Percentiles rank a stretch among this genome's conserved stretches.
phyloP scores from a whole-genome alignment of 2,888 invertebrate genomes.

The Eugnorisma glareosa region DNA sequence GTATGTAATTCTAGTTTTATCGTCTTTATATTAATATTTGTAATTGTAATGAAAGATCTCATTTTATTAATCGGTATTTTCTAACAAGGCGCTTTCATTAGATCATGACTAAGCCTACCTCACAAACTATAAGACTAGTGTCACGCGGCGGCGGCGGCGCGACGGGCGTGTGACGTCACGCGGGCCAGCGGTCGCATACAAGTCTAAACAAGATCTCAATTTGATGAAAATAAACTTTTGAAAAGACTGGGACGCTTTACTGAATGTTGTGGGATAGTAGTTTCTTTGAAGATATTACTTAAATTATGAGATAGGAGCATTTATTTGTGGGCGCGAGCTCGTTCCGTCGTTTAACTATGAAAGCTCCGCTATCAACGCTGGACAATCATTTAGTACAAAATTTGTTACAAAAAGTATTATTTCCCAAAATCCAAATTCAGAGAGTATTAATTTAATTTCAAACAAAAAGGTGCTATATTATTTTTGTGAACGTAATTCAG shows the following conservation, averaged over 20 bases:
- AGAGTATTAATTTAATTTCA: constrained; percentile 87
- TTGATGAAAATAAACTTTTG: constrained; percentile 90
- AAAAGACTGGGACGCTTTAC: constrained; percentile 91
- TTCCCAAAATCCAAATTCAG: constrained; percentile 87
- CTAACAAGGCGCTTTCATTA: constrained; percentile 91
- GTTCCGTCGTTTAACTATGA: constrained; percentile 74
- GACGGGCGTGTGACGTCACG: constrained; percentile 66
- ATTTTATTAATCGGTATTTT: constrained; percentile 91
- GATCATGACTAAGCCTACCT: constrained; percentile 91
- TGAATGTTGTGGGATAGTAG: constrained; percentile 90
- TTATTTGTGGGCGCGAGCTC: constrained; percentile 82
- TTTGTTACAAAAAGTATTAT: constrained; percentile 88
- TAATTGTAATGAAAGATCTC: constrained; percentile 91
- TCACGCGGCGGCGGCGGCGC: constrained; percentile 72
- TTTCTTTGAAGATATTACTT: constrained; percentile 90
- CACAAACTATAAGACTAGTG: constrained; percentile 88
- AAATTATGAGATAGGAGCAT: constrained; percentile 90
- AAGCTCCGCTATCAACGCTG: constrained; percentile 80
- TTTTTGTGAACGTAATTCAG: constrained; percentile 75
- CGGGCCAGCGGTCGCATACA: constrained; percentile 82
- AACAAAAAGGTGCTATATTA: constrained; percentile 82
- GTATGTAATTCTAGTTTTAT: constrained; percentile 90
- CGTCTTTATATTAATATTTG: constrained; percentile 90
- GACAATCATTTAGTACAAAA: constrained; percentile 88
- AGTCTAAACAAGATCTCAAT: constrained; percentile 91